phyloP scores from a whole-genome alignment of 1,140 invertebrate genomes.

The Gerris buenoi region DNA sequence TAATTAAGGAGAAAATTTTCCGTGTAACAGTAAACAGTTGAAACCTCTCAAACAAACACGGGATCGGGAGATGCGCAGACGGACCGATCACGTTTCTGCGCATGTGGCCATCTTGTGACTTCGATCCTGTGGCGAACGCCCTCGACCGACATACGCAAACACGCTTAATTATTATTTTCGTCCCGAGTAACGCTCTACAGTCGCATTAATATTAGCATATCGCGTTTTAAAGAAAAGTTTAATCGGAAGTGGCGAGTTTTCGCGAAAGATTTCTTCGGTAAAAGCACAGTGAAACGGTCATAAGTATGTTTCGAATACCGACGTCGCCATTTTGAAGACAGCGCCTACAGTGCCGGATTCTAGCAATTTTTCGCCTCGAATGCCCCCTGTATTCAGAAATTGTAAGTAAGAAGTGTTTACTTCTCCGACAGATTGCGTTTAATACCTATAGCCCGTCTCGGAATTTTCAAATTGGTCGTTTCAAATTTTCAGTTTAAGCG shows the following conservation, averaged over 20 bases:
- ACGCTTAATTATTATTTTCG: no score
- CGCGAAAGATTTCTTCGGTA: no score
- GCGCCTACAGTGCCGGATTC: conserved; percentile 54
- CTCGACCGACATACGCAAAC: conserved; percentile 14
- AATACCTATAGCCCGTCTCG: not conserved
- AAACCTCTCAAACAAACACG: not conserved
- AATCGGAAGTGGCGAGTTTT: no score
- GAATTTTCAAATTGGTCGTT: not conserved
- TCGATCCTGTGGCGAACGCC: conserved; percentile 16
- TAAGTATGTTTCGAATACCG: no score
- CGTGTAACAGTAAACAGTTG: conserved; percentile 1
- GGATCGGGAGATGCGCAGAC: not conserved
- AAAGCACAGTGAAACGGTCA: no score
- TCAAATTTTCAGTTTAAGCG: no score
- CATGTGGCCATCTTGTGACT: conserved; percentile 15
- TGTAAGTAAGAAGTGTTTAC: conserved; percentile 39
- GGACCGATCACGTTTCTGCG: conserved; percentile 4
- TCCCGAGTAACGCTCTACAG: no score
- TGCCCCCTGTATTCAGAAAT: conserved; percentile 46
- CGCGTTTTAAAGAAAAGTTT: no score
- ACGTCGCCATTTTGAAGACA: conserved; percentile 39
- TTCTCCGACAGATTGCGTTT: conserved; percentile 38
- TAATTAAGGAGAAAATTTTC: not conserved
- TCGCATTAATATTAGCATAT: no score
- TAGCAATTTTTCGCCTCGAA: conserved; percentile 49